phyloP scores from a whole-genome alignment of 30 jellyfish, hydroid and myxozoan species.

The Hydractinia symbiolongicarpus region DNA sequence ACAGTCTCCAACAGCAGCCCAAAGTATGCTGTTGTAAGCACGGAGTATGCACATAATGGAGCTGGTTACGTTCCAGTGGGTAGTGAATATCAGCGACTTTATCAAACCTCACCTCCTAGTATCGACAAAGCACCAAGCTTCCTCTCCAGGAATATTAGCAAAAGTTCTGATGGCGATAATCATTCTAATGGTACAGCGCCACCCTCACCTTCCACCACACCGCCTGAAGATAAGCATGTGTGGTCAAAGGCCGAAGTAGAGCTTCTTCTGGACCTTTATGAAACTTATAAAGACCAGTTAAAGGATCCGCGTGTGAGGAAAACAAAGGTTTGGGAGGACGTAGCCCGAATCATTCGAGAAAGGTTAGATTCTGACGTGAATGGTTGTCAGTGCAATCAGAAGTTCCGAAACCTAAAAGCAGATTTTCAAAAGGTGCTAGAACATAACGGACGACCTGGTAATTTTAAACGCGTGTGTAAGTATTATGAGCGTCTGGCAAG shows the following conservation, averaged over 20 bases:
- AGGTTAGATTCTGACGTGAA: constrained; percentile 54
- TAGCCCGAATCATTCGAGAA: constrained; percentile 43
- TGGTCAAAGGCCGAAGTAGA: constrained; percentile 81
- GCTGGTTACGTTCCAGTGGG: not conserved
- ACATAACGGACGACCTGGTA: constrained; percentile 31
- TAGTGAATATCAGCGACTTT: constrained; percentile 1
- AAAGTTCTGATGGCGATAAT: not conserved
- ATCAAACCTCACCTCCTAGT: constrained; percentile 26
- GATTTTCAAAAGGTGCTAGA: constrained; percentile 77
- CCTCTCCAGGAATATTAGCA: not conserved
- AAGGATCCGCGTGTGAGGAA: constrained; percentile 75
- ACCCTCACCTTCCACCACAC: constrained; percentile 20
- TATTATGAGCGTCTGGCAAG: constrained; percentile 37
- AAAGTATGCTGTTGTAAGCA: not conserved
- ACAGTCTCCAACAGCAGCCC: not conserved
- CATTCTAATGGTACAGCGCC: constrained; percentile 11
- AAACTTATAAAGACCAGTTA: constrained; percentile 47
- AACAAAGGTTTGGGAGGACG: constrained; percentile 75
- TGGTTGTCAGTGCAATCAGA: constrained; percentile 79
- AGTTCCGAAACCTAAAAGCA: constrained; percentile 64
- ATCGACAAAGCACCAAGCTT: constrained; percentile 32
- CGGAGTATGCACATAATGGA: too few relatives aligned
- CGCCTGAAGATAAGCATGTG: constrained; percentile 66
- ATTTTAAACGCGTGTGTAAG: constrained; percentile 21
- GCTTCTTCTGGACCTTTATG: constrained; percentile 65